Evolutionary conservation across 2,888 invertebrate species (phyloP), one percentile per base, ranked within the genome.

Genomic region (Strigamia transsilvanica): DNA sequence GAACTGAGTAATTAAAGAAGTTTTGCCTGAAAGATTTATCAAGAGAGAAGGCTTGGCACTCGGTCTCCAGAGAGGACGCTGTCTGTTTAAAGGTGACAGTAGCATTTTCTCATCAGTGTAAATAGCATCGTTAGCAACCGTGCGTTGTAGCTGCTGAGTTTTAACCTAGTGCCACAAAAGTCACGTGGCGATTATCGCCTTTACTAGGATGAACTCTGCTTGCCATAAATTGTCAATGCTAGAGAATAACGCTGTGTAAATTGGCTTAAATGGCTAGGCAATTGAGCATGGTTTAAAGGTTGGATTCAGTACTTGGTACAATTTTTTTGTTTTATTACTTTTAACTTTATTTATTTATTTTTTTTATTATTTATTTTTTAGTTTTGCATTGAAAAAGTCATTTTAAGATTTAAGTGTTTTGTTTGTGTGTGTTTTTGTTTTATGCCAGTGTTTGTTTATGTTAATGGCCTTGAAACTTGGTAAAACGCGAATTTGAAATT

Each of bases 1-100:
- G 32, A 73, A 73, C 73, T 73, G 73, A 73, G 73, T 73, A 73
- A 73, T 73, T 73, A 73, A 73, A 73, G 73, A 73, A 73, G 73
- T 73, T 73, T 73, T 73, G 73, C 73, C 73, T 73, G 73, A 73
- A 73, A 73, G 73, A 73, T 73, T 73, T 73, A 73, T 73, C 73
- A 73, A 32, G 73, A 73, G 73, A 73, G 32, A 73, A 73, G 73
- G 73, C 73, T 73, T 73, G 73, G 27, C 73, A 73, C 27, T 73
- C 73, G 32, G 73, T 73, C 73, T 73, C 73, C 73, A 73, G 73
- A 73, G 73, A 73, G 73, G 73, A 73, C 73, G 73, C 73, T 32
- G 73, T 32, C 73, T 73, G 27, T 73, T 73, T 73, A 73, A 73
- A 73, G 73, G 73, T 73, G 73, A 73, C 73, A 32, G 27, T 73